phyloP scores from a whole-genome alignment of 2,797 vertebrate species.

The Rhabdomys pumilio region DNA sequence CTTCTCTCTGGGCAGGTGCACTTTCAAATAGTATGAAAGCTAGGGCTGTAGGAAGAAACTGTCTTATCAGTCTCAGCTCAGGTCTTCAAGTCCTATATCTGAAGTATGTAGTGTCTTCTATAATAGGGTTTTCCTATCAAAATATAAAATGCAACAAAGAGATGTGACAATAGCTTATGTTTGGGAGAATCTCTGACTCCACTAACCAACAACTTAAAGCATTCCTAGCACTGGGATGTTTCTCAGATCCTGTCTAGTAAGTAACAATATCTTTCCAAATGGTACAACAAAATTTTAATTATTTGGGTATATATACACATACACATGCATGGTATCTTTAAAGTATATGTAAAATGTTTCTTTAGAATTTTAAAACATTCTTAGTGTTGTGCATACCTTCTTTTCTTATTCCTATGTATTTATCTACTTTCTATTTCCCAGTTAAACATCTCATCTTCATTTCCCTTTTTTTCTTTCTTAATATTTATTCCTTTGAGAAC shows the following conservation, averaged over 20 bases:
- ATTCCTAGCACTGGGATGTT: no score
- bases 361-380: background rate
- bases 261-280: background rate
- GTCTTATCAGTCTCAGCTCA: rapidly evolving
- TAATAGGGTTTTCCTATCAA: background rate
- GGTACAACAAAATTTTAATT: background rate
- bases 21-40: background rate
- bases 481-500: background rate
- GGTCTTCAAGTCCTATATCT: background rate
- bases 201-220: background rate
- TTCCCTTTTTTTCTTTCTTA: background rate
- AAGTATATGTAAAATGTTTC: background rate
- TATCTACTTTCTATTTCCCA: background rate
- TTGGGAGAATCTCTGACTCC: background rate
- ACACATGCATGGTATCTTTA: background rate
- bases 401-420: background rate
- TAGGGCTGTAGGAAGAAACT: background rate
- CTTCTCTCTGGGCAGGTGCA: background rate
- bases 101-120: background rate
- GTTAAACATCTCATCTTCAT: background rate
- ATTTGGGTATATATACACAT: background rate
- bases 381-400: background rate
- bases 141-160: background rate
- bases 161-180: background rate
- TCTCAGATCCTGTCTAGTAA: background rate